Conservation (phyloP, 2,797 vertebrate genomes). For the Podarcis lilfordi region DNA sequence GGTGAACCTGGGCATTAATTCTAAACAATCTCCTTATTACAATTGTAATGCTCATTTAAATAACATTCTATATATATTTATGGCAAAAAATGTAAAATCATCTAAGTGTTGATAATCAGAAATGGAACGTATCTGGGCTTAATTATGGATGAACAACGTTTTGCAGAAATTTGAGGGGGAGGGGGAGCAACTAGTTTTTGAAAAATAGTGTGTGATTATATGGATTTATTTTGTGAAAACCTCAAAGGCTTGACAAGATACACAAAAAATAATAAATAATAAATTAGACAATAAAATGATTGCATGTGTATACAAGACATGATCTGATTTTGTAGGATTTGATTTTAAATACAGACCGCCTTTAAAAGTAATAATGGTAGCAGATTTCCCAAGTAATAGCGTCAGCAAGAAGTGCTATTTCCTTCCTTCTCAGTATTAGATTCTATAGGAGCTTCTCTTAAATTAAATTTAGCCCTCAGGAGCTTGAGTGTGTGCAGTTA, state of each 20-base stretch:
- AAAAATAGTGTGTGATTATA: conserved; percentile 1
- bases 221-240: neutral
- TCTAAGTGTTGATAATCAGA: neutral
- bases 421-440: conserved; percentile 18
- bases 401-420: conserved; percentile 16
- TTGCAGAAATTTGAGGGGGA: neutral
- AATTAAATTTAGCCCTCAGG: conserved; percentile 38
- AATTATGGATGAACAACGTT: neutral
- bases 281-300: conserved; percentile 19
- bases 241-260: neutral
- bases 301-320: neutral
- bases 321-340: conserved; percentile 10
- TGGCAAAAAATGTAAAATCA: neutral
- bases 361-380: conserved; percentile 35
- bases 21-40: conserved; percentile 23
- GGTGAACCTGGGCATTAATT: conserved; percentile 3
- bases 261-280: conserved; percentile 10
- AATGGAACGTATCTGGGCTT: neutral
- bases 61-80: neutral
- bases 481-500: conserved; percentile 4
- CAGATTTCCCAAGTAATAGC: conserved; percentile 12
- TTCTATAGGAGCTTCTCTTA: conserved; percentile 22
- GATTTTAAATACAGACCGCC: conserved; percentile 7
- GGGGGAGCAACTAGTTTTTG: neutral
- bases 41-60: conserved; percentile 14